phyloP scores from a whole-genome alignment of 2,797 vertebrate species.

The Myotis daubentonii region DNA sequence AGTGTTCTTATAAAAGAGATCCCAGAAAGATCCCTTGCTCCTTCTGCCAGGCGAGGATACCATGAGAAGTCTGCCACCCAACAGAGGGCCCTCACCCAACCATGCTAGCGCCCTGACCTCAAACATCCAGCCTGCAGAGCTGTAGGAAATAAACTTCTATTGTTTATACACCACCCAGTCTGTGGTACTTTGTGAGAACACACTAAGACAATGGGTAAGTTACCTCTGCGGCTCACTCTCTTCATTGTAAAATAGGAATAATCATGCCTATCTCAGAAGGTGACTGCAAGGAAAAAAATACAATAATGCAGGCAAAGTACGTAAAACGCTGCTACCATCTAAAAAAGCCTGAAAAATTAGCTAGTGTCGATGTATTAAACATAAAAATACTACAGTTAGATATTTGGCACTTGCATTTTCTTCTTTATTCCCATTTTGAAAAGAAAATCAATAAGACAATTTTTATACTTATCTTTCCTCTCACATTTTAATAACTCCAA shows the following conservation, averaged over 20 bases:
- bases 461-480: constrained; percentile 52
- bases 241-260: neutral
- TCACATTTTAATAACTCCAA: constrained; percentile 5
- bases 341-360: neutral
- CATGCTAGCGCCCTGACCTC: neutral
- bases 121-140: neutral
- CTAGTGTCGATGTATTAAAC: neutral
- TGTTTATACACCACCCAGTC: neutral
- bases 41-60: neutral
- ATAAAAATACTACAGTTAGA: constrained; percentile 12
- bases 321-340: neutral
- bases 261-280: neutral
- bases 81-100: neutral
- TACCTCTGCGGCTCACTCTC: neutral
- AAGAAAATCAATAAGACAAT: neutral
- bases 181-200: neutral
- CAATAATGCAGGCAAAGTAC: neutral
- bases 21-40: neutral
- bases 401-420: constrained; percentile 34
- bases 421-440: neutral
- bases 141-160: neutral
- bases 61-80: no score
- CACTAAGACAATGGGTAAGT: neutral
- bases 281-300: neutral
- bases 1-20: neutral